Percentiles rank a stretch among this genome's conserved stretches.
These are phyloP conservation scores for Cydia pomonella DNA, from an alignment of 1,140 invertebrate genomes.

Conservation along the genomic window DNA sequence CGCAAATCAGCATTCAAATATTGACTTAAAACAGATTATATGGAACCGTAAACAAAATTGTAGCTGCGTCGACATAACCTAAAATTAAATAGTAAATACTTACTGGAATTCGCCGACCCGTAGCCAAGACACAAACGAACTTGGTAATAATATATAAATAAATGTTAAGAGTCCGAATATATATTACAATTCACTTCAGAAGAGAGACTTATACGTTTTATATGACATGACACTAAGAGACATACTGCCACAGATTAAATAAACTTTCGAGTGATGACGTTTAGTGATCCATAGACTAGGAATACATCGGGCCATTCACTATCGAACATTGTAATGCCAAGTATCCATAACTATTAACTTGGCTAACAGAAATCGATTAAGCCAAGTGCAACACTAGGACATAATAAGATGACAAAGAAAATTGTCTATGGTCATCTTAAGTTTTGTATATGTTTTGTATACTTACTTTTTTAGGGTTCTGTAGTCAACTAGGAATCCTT, in stretches of 20 bases:
- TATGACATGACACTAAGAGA: background rate
- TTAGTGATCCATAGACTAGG: background rate
- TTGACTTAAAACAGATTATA: slow-evolving; percentile 22
- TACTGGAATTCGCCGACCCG: background rate
- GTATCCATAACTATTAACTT: background rate
- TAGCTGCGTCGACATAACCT: slow-evolving; percentile 18
- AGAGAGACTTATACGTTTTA: slow-evolving; percentile 2
- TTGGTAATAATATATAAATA: background rate
- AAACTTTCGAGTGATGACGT: background rate
- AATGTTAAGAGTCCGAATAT: background rate
- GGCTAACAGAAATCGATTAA: background rate
- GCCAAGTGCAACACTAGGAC: background rate
- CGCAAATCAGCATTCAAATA: slow-evolving; percentile 22
- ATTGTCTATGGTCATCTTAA: too few species aligned
- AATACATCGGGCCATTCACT: background rate
- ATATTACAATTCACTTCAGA: slow-evolving; percentile 16
- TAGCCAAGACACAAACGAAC: background rate
- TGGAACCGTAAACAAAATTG: slow-evolving; percentile 18
- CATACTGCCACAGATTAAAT: background rate
- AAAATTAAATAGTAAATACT: slow-evolving; percentile 1
- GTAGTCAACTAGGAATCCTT: too few species aligned
- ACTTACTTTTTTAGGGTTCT: too few species aligned
- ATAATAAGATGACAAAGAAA: too few species aligned
- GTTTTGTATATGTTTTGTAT: too few species aligned
- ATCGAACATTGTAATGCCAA: background rate